A percentile compares a stretch with the other conserved stretches of the same genome.
phyloP scores from a whole-genome alignment of 2,888 invertebrate species.

The Trichopria drosophilae region DNA sequence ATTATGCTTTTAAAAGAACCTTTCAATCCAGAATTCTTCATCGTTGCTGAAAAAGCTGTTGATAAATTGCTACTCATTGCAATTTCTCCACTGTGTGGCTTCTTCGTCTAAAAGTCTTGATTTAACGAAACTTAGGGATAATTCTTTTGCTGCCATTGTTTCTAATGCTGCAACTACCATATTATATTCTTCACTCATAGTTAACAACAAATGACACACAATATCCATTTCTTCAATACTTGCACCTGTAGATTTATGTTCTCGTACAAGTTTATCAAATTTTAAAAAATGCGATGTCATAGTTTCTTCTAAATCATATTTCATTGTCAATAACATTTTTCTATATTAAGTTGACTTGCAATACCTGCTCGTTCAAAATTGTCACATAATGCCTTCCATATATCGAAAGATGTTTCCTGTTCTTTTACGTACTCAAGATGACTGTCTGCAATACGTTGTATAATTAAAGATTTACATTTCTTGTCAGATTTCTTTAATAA shows the following conservation, averaged over 20 bases:
- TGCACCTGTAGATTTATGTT: slow-evolving; percentile 34
- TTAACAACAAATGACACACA: slow-evolving; percentile 38
- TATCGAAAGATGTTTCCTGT: slow-evolving; percentile 34
- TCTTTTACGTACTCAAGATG: slow-evolving; percentile 43
- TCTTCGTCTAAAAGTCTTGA: slow-evolving; percentile 37
- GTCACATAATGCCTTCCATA: slow-evolving; percentile 32
- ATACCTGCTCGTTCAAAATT: slow-evolving; percentile 38
- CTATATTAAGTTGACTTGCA: slow-evolving; percentile 40
- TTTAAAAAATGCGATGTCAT: slow-evolving; percentile 35
- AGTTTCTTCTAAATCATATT: slow-evolving; percentile 24
- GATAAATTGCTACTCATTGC: no score
- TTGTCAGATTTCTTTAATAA: slow-evolving; percentile 20
- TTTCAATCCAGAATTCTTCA: no score
- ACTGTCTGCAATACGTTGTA: slow-evolving; percentile 40
- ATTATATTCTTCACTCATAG: slow-evolving; percentile 36
- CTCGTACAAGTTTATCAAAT: slow-evolving; percentile 38
- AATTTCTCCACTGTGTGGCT: slow-evolving; percentile 27
- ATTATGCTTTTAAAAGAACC: no score
- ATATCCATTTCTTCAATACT: slow-evolving; percentile 32
- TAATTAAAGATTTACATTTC: slow-evolving; percentile 38
- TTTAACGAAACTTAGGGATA: slow-evolving; percentile 36
- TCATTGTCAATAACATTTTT: slow-evolving; percentile 33
- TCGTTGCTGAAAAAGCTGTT: no score
- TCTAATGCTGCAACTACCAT: slow-evolving; percentile 38
- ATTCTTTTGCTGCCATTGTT: slow-evolving; percentile 21